Evolutionary conservation across 2,797 vertebrate genomes (phyloP).

Genomic region (Huso huso): DNA sequence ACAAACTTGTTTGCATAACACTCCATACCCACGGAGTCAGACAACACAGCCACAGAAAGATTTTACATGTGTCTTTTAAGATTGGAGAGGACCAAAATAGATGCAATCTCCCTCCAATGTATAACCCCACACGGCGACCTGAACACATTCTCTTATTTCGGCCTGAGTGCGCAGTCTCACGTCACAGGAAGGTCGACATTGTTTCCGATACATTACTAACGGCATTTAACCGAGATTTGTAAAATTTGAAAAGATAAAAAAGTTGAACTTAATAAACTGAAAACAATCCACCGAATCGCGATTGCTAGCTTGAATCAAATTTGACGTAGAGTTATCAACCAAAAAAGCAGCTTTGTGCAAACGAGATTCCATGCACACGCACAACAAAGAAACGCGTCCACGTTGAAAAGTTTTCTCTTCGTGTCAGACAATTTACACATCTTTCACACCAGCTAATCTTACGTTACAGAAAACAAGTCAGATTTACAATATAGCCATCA

Average conservation of each 20-base stretch:
- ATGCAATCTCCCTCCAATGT: too few relatives aligned
- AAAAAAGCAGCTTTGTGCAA: too few relatives aligned
- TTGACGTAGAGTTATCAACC: too few relatives aligned
- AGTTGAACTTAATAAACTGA: not conserved
- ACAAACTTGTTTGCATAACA: not conserved
- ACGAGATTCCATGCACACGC: conserved; percentile 7
- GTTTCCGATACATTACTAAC: conserved; percentile 9
- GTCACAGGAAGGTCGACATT: not conserved
- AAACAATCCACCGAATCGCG: not conserved
- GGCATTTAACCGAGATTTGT: not conserved
- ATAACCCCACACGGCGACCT: too few relatives aligned
- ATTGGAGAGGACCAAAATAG: too few relatives aligned
- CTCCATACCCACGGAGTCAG: too few relatives aligned
- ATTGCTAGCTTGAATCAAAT: too few relatives aligned
- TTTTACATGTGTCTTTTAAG: too few relatives aligned
- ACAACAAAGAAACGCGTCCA: conserved; percentile 10
- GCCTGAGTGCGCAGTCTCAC: not conserved
- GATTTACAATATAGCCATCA: too few relatives aligned
- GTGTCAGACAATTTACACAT: not conserved
- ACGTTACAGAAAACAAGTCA: too few relatives aligned
- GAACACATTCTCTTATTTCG: not conserved
- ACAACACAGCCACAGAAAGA: not conserved
- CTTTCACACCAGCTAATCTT: too few relatives aligned
- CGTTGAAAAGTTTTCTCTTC: not conserved
- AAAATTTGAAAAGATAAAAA: not conserved